Base-by-base conservation (phyloP, 92 coral and sea anemone species). In the Heliopora coerulea region DNA sequence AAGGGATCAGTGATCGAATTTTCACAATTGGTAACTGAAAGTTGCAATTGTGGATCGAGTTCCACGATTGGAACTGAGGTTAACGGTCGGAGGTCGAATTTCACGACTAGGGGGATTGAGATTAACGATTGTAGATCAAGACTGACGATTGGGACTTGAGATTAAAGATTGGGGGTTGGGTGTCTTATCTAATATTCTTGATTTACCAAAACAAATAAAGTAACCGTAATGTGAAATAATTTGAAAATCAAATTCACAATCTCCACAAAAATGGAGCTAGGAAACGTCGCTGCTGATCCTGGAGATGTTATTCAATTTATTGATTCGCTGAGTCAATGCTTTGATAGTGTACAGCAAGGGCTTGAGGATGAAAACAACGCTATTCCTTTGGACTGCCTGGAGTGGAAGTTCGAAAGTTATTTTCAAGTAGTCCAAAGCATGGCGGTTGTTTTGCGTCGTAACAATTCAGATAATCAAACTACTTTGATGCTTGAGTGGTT, bases 321-420 rank as follows among this genome's bases (percentile, higher is more conserved):
- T 54, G 32, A 56, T 56, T 79, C 83, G 61, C 70, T 68, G 60
- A 52, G 35, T 44, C 79, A 70, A 48, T 69, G 78, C 70, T 68
- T 79, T 52, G 78, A 79, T 32, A 69, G 72, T 26, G 75, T 68
- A 48, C 50, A 67, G 40, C 28, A 72, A 40, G 78, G 64, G 34
- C 70, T 70, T 19, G n/a, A 25, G 27, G 72, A 69, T 34, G 79
- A 80, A 70, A 13, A 31, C 64, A 23, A 56, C 62, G 68, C 78
- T 58, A 79, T 79, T 56, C 78, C 77, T 28, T 34, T 79, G 52
- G 83, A 79, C 1, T 56, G 67, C 78, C 12, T 79, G 39, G 77
- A 79, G 63, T 28, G 14, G 68, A 79, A 54, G 11, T 41, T 79
- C 23, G 83, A 79, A 34, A 78, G 77, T 18, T 50, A 65, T 64